Conservation (phyloP, 2,888 invertebrate genomes). For the Actias luna region DNA sequence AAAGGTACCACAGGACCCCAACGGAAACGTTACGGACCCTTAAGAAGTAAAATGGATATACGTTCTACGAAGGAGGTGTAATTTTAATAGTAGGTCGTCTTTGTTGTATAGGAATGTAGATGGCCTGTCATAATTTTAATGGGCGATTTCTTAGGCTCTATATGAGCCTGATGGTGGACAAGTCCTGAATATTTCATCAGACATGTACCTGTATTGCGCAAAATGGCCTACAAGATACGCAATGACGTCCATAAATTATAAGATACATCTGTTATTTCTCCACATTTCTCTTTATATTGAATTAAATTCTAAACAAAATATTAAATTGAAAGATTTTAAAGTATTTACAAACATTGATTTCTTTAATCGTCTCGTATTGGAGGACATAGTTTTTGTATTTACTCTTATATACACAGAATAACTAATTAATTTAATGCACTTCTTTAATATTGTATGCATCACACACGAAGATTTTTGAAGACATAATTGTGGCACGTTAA, state of each 20-base stretch:
- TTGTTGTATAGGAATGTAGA: constrained; percentile 80
- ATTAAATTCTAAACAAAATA: not conserved
- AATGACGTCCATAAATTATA: not conserved
- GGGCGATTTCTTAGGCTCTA: constrained; percentile 70
- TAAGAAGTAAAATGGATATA: constrained; percentile 78
- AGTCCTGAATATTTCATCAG: constrained; percentile 68
- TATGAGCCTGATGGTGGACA: constrained; percentile 59
- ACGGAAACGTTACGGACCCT: constrained; percentile 80
- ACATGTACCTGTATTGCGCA: constrained; percentile 23
- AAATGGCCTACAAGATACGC: not conserved
- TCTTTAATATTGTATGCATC: constrained; percentile 32
- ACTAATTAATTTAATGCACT: constrained; percentile 33
- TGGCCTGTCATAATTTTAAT: constrained; percentile 80
- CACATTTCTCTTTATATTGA: no score
- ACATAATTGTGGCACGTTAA: constrained; percentile 28
- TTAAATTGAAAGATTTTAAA: constrained; percentile 16
- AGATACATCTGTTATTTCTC: not conserved
- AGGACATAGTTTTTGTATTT: constrained; percentile 22
- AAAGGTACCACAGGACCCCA: constrained; percentile 77
- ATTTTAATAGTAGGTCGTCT: constrained; percentile 79
- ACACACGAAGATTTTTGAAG: constrained; percentile 47
- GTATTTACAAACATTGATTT: constrained; percentile 20
- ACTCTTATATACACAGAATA: constrained; percentile 29
- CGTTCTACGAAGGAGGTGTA: constrained; percentile 80
- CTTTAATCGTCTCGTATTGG: constrained; percentile 23